Evolutionary conservation across 2,113 vertebrate species (phyloP), one percentile per base, ranked within the genome.

Genomic region (Onychostoma macrolepis): DNA sequence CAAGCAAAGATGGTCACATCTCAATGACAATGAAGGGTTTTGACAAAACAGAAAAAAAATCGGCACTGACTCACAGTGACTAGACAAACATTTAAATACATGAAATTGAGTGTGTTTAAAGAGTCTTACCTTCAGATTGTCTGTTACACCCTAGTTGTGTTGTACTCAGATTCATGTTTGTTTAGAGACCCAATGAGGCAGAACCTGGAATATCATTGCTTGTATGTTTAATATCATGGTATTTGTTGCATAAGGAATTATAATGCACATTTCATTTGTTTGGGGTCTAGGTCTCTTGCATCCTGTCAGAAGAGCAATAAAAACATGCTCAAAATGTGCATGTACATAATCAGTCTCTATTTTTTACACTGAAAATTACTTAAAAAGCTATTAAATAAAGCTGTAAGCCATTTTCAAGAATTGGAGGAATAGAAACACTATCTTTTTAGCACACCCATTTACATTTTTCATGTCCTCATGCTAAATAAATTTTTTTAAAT

Each of bases 121-220:
- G 45, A 90, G 91, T 92, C 98, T 99, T 99, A 99, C 98, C 98
- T 99, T 96, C 93, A 92, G 92, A 95, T 95, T 96, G 94, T 96
- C 95, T 95, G 95, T 95, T 97, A 99, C 96, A 99, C 98, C 96
- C 98, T 99, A 97, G 98, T 99, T 95, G 98, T 99, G 97, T 98
- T 99, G 98, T 99, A 99, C 94, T 99, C 98, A 96, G 97, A 97
- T 95, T 99, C 98, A 94, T 99, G 98, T 99, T 99, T 99, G 97
- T 96, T 99, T 97, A 99, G 97, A 96, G 98, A 99, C 97, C 98
- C 98, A 98, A 99, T 99, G 97, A 99, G 98, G 98, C 98, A 99
- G 97, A 99, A 99, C 97, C 98, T 99, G 98, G 96, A 99, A 99
- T 97, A 96, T 99, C 96, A 99, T 17, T 96, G 95, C 98, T 99